phyloP scores from a whole-genome alignment of 2,113 vertebrate genomes.

The Mesembrinibis cayennensis region DNA sequence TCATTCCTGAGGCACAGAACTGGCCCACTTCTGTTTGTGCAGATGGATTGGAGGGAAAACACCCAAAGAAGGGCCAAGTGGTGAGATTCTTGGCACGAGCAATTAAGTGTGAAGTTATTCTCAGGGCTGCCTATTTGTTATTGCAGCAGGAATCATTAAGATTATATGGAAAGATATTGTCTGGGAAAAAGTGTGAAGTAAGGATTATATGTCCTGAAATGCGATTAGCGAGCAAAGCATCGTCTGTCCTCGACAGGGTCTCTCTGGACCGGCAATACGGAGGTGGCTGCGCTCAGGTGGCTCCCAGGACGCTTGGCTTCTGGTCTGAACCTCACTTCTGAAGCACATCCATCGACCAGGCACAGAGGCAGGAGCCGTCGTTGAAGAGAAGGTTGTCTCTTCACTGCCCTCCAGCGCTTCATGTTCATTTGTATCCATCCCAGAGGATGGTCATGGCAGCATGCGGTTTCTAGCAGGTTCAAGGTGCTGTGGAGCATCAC shows the following conservation, averaged over 20 bases:
- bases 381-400: not conserved
- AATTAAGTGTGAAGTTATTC: slow-evolving; percentile 59
- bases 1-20: slow-evolving; percentile 80
- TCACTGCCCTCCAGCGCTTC: not conserved
- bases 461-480: accelerated
- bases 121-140: slow-evolving; percentile 62
- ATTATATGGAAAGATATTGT: slow-evolving; percentile 45
- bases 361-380: not conserved
- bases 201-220: slow-evolving; percentile 32
- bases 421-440: accelerated
- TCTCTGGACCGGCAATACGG: accelerated
- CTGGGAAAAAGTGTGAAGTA: slow-evolving; percentile 45
- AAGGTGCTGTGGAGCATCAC: not conserved
- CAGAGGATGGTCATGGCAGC: accelerated
- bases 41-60: slow-evolving; percentile 84
- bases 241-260: not conserved
- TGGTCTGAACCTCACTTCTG: not conserved
- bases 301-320: not conserved
- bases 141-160: slow-evolving; percentile 62
- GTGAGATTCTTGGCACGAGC: slow-evolving; percentile 72
- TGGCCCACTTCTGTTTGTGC: slow-evolving; percentile 77
- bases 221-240: not conserved
- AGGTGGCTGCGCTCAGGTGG: not conserved
- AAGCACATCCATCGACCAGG: accelerated
- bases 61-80: slow-evolving; percentile 77